Percentiles rank a stretch among this genome's conserved stretches.
These are phyloP conservation scores for Drosophila tropicalis DNA, from an alignment of 1,140 invertebrate species.

Conservation along the genomic window DNA sequence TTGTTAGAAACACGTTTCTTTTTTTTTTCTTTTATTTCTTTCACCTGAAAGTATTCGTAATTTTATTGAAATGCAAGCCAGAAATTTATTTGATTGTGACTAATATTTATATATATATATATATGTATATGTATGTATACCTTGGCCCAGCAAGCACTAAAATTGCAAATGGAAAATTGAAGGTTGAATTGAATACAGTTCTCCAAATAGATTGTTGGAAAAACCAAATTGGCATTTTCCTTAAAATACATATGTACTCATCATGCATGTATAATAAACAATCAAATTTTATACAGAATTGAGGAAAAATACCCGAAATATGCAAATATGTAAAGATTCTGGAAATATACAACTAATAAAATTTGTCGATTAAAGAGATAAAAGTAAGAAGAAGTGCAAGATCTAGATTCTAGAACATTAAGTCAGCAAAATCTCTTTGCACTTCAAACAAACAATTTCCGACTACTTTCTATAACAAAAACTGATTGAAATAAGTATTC, in stretches of 20 bases:
- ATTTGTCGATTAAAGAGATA: too few species aligned
- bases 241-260: background rate
- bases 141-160: background rate
- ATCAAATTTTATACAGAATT: constrained; percentile 1
- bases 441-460: too few species aligned
- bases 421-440: too few species aligned
- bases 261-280: background rate
- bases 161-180: constrained; percentile 7
- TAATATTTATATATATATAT: background rate
- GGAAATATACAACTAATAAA: too few species aligned
- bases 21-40: too few species aligned
- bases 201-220: constrained; percentile 1
- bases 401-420: too few species aligned
- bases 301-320: background rate
- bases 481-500: too few species aligned
- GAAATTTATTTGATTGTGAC: background rate
- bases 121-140: background rate
- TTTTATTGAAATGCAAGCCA: constrained; percentile 5
- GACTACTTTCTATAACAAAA: too few species aligned
- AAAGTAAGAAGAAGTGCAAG: too few species aligned
- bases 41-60: constrained; percentile 9
- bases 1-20: background rate
- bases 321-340: too few species aligned
- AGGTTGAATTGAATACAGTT: background rate
- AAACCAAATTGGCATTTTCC: background rate